Base-by-base conservation (phyloP, 2,113 vertebrate species). In the Misgurnus anguillicaudatus region DNA sequence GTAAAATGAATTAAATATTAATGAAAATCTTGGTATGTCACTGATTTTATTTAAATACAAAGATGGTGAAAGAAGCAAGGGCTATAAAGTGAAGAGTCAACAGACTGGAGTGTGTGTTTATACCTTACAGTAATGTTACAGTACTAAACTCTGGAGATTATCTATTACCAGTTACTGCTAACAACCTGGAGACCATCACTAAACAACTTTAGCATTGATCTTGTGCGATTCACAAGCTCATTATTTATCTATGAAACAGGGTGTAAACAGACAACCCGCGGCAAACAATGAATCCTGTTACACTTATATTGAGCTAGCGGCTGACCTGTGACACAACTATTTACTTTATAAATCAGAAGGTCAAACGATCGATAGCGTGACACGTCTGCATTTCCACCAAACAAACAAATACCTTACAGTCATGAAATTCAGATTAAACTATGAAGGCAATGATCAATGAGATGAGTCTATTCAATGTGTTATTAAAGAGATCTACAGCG, bases 281-380 rank as follows among this genome's bases (percentile, higher is more conserved):
- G 47, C 57, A 48, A 63, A 76, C 64, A 63, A 39, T 82, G 64
- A 73, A 82, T 87, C 82, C 80, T 60, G 78, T 82, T 67, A 70
- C 36, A 45, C 75, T 81, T 75, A 69, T 68, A 79, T 80, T 39
- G 62, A 81, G 79, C 42, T 48, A 14, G 19, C 36, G 14, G 36
- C 36, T 71, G 17, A 19, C 45, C 39, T 21, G 39, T 41, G 47
- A 57, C 80, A 70, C 38, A 82, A 74, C 66, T 63, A 65, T 70
- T 80, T 70, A 38, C 70, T 74, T 80, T 66, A 83, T 71, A 70
- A 74, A 82, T 67, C 36, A 21, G 71, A 64, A 31, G 31, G 16
- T 31, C 63, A 45, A 60, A 48, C 9, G 19, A 38, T 77, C 58
- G 16, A 64, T 69, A 77, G 41, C 53, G 38, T 57, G 53, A 57